phyloP scores from a whole-genome alignment of 2,888 invertebrate species.

The Tiphia femorata region DNA sequence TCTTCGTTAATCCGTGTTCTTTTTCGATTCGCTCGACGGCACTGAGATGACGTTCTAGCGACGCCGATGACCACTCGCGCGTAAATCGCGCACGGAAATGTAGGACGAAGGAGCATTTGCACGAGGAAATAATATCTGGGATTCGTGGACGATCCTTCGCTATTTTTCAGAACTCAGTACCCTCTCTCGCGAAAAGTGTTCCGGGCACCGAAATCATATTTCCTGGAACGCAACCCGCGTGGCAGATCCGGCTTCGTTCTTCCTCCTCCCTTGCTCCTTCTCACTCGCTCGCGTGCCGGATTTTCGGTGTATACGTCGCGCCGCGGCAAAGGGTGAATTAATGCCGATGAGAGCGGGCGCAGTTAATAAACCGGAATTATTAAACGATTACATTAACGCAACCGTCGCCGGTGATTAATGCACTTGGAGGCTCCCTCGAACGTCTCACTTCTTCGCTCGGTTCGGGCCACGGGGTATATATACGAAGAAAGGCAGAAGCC shows the following conservation, averaged over 20 bases:
- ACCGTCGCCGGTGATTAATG: conserved; percentile 58
- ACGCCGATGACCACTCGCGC: too few species aligned
- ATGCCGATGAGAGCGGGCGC: conserved; percentile 47
- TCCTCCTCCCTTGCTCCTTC: too few species aligned
- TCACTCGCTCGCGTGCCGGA: conserved; percentile 15
- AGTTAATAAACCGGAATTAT: conserved; percentile 61
- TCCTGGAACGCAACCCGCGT: neutral
- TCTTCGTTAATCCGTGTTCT: neutral
- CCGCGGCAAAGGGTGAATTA: conserved; percentile 46
- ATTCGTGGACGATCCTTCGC: too few species aligned
- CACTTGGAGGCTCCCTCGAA: conserved; percentile 42
- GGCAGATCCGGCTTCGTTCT: neutral
- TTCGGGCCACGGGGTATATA: conserved; percentile 13
- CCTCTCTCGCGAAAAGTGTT: too few species aligned
- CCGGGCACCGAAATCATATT: too few species aligned
- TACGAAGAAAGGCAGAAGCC: conserved; percentile 44
- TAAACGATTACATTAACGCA: conserved; percentile 61
- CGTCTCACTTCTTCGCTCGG: conserved; percentile 48
- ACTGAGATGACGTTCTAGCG: neutral
- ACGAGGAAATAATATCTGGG: too few species aligned
- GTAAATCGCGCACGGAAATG: too few species aligned
- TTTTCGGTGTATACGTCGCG: conserved; percentile 31
- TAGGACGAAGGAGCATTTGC: too few species aligned
- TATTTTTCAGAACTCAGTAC: too few species aligned
- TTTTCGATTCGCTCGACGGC: neutral